Evolutionary conservation across 2,113 vertebrate species (phyloP).

Genomic region (Pygoscelis adeliae): DNA sequence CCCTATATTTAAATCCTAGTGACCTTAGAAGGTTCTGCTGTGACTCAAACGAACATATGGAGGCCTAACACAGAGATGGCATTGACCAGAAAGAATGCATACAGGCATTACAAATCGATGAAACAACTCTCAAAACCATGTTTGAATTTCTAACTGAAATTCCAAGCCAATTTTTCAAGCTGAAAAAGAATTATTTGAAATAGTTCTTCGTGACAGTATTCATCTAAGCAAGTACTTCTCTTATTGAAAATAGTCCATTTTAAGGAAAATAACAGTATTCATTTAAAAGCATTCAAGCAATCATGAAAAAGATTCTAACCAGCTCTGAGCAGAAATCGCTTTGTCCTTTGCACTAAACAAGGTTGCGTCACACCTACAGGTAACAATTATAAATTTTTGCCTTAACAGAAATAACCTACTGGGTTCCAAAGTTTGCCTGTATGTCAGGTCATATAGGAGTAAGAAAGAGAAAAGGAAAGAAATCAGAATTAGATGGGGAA

Average conservation of each 20-base stretch:
- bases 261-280: neutral
- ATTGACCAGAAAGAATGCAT: neutral
- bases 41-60: neutral
- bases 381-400: neutral
- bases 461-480: neutral
- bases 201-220: neutral
- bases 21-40: neutral
- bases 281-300: neutral
- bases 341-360: neutral
- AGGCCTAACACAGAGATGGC: neutral
- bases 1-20: neutral
- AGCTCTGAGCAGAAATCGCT: neutral
- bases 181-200: neutral
- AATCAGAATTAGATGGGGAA: neutral
- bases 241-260: neutral
- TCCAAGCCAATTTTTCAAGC: neutral
- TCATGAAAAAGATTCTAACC: neutral
- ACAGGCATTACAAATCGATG: neutral
- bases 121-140: neutral
- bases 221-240: neutral
- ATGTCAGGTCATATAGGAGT: neutral
- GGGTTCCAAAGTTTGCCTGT: neutral
- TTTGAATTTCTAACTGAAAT: neutral
- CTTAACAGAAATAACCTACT: neutral
- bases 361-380: neutral